Percentiles rank a stretch among this genome's conserved stretches.
phyloP scores from a whole-genome alignment of 2,113 vertebrate genomes.

The Fukomys damarensis region DNA sequence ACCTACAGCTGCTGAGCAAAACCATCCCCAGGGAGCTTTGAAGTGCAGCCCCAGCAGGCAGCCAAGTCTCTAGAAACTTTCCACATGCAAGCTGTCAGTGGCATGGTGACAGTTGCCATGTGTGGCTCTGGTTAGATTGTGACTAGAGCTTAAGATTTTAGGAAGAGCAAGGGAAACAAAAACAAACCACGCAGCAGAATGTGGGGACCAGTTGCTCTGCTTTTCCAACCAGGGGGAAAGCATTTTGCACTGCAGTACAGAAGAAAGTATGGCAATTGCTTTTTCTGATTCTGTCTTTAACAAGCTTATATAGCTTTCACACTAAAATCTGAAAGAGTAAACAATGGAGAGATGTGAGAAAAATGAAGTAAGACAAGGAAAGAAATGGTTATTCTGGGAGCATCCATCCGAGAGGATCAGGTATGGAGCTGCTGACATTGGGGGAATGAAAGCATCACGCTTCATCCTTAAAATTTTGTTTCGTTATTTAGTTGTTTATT shows the following conservation, averaged over 20 bases:
- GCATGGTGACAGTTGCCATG: conserved; percentile 18
- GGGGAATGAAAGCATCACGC: background rate
- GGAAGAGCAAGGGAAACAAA: conserved; percentile 30
- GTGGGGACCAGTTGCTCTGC: background rate
- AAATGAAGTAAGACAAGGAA: background rate
- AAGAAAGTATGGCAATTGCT: background rate
- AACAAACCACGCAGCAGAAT: background rate
- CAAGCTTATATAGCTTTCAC: background rate
- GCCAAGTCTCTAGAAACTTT: conserved; percentile 74
- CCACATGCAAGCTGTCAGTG: conserved; percentile 64
- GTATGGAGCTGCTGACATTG: background rate
- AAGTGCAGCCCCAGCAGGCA: conserved; percentile 77
- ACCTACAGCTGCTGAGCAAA: conserved; percentile 79
- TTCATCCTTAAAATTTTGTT: background rate
- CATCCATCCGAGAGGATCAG: background rate
- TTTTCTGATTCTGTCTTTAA: background rate
- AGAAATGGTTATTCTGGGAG: background rate
- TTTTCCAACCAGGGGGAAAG: background rate
- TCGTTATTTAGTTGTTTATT: background rate
- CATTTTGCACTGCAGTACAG: background rate
- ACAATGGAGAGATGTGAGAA: background rate
- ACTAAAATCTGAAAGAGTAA: background rate
- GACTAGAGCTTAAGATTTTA: conserved; percentile 45
- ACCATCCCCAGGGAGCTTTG: conserved; percentile 73
- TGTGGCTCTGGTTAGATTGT: conserved; percentile 71